Evolutionary conservation across 2,797 vertebrate genomes (phyloP), one percentile per base, ranked within the genome.

Genomic region (Esox masquinongy): DNA sequence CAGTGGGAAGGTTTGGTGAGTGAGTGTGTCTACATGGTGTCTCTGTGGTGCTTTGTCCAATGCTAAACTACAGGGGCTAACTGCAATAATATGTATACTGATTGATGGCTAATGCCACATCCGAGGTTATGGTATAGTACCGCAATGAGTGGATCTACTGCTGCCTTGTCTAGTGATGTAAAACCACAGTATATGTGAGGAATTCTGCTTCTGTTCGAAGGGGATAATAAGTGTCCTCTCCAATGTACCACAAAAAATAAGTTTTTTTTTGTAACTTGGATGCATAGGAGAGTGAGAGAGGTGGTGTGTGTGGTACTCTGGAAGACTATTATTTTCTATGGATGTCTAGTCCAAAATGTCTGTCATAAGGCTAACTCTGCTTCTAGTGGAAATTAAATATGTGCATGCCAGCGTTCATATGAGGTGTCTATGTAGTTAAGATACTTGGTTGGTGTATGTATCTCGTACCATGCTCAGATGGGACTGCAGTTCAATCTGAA

Each of bases 401-500:
- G 29, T 22, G 36, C 47, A 51, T n/a, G 64, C 39, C 16, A 9
- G 69, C 56, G 70, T 36, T 19, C 36, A 19, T 26, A 43, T 22
- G 47, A 11, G 43, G 11, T 39, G 66, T 51, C 19, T 50, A 63
- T 73, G 39, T 26, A 16, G 43, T 11, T 12, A 14, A 47, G 2
- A 51, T 2, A 53, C 51, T 5, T 17, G 51, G 12, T 61, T 12
- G 50, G 53, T 31, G 36, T 66, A 39, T 53, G 50, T 68, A 19
- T 63, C n/a, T 72, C 19, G n/a, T 89, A 93, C 93, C 90, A 88
- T 92, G 88, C 85, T 93, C 26, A 88, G 0, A 56, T 87, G 56
- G 19, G 90, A 89, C 83, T 94, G 91, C 71, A 92, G 90, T 69
- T 94, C 93, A 74, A 93, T 93, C 85, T 94, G 83, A 22, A 94